Evolutionary conservation across 2,113 vertebrate genomes (phyloP).

Genomic region (Thunnus thynnus): DNA sequence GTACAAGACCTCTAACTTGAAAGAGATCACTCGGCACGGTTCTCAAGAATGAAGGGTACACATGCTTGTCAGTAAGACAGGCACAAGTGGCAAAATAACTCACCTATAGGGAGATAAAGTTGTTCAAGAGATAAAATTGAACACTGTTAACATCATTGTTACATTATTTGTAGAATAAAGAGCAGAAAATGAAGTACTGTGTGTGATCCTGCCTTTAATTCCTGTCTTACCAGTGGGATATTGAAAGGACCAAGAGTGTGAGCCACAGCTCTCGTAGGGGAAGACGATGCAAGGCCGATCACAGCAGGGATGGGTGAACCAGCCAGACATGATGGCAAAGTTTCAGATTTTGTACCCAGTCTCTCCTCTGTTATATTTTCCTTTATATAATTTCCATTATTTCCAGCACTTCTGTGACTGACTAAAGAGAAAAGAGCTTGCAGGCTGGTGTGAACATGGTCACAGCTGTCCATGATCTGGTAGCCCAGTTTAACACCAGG

Average conservation of each 20-base stretch:
- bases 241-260: constrained; percentile 80
- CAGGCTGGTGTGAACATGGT: constrained; percentile 80
- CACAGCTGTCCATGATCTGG: constrained; percentile 81
- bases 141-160: not conserved
- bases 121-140: not conserved
- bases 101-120: constrained; percentile 67
- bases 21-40: constrained; percentile 85
- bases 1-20: constrained; percentile 82
- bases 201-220: not conserved
- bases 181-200: not conserved
- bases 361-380: constrained; percentile 7
- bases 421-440: constrained; percentile 73
- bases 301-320: constrained; percentile 79
- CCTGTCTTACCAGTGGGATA: constrained; percentile 78
- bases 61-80: constrained; percentile 80
- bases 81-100: constrained; percentile 85
- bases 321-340: constrained; percentile 54
- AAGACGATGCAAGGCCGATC: constrained; percentile 84
- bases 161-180: not conserved
- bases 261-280: constrained; percentile 81
- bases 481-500: constrained; percentile 81
- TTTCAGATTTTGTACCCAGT: not conserved
- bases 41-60: constrained; percentile 82
- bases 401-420: constrained; percentile 19
- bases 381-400: not conserved